Percentiles rank a stretch among this genome's conserved stretches.
phyloP scores from a whole-genome alignment of 2,888 invertebrate genomes.

The Nymphalis polychloros region DNA sequence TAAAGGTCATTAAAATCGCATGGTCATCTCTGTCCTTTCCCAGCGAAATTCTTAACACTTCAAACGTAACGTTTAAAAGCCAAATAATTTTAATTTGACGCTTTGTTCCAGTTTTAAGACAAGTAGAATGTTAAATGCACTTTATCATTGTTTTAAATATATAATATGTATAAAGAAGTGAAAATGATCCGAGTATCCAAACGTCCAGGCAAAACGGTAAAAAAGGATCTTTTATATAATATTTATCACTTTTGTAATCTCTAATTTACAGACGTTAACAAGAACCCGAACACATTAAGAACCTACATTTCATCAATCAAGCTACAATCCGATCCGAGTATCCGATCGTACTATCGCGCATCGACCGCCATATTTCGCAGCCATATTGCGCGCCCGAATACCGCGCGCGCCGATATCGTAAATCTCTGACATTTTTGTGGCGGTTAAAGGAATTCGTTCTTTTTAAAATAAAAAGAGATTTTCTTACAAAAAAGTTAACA shows the following conservation, averaged over 20 bases:
- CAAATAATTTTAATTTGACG: no score
- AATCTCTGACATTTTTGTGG: constrained; percentile 50
- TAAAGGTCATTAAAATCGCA: no score
- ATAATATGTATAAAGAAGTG: background rate
- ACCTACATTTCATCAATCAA: constrained; percentile 35
- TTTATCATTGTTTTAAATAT: background rate
- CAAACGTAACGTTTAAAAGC: no score
- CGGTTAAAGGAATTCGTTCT: constrained; percentile 33
- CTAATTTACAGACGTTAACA: constrained; percentile 29
- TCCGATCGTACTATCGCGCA: constrained; percentile 25
- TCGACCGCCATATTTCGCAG: constrained; percentile 45
- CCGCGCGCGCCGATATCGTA: constrained; percentile 43
- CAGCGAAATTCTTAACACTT: no score
- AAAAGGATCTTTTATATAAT: constrained; percentile 9
- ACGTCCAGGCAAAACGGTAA: background rate
- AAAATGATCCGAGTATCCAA: constrained; percentile 8
- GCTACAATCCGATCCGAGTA: constrained; percentile 36
- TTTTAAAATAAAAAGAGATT: constrained; percentile 33
- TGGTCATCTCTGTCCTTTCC: no score
- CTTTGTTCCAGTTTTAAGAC: background rate
- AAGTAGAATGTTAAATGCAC: background rate
- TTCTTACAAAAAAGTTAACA: constrained; percentile 15
- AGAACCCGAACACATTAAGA: constrained; percentile 31
- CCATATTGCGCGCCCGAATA: constrained; percentile 41
- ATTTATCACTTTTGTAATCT: constrained; percentile 12